Base-by-base conservation (phyloP, 1,140 invertebrate species). In the Bombus waltoni region DNA sequence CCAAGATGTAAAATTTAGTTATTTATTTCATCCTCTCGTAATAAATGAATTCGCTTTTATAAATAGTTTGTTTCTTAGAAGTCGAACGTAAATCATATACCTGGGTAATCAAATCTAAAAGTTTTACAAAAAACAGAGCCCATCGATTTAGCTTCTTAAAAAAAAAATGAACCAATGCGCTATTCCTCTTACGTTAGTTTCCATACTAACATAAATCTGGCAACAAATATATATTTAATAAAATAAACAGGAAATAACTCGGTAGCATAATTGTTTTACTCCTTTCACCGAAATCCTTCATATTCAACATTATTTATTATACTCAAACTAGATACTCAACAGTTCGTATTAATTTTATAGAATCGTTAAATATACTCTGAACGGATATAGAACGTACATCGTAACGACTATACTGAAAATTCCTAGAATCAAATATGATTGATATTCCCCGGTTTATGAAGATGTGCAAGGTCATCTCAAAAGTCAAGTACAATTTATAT, bases 401-500 rank as follows among this genome's bases (percentile, higher is more conserved):
- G 10, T 22, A 42, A 42, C 18, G 18, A 44, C n/a, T 18, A 5
- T 18, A 18, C 10, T 11, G 4, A 22, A 32, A 22, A 44, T 32
- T 44, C 11, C 6, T 44, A 28, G 40, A 47, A 74, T 32, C 18
- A n/a, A 5, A 25, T n/a, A 62, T 22, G 40, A 44, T 28, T n/a
- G 42, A 42, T 44, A 22, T 22, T 2, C 22, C n/a, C 5, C 0
- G 6, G 25, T 44, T 25, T 11, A 8, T 15, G 15, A 32, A 32
- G n/a, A 47, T 25, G 3, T 1, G 42, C 42, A 74, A 32, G 25
- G 8, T 32, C 72, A 10, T 74, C 15, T 44, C 15, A n/a, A 74
- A 44, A 74, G 44, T 74, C 72, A 32, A 72, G 18, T 11, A 35
- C 18, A 71, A 71, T 71, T 71, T 71, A 73, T 73, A 42, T 73